phyloP scores from a whole-genome alignment of 2,888 invertebrate species.

The Acleris laterana region DNA sequence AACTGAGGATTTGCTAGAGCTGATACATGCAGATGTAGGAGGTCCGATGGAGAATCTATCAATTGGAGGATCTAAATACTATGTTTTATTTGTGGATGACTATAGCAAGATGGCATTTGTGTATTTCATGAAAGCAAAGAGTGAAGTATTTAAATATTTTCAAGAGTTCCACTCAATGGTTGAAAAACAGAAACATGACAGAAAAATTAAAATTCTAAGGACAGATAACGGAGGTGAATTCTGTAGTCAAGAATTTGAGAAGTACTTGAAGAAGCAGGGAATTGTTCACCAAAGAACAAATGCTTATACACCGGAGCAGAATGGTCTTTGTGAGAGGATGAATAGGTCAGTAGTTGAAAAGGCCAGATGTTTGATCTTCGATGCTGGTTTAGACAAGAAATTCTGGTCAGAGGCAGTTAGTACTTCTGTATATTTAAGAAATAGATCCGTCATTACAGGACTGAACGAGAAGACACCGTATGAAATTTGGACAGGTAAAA shows the following conservation, averaged over 20 bases:
- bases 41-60: constrained; percentile 13
- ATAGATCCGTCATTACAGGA: too few relatives aligned
- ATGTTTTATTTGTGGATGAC: neutral
- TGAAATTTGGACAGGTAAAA: too few relatives aligned
- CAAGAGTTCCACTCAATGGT: too few relatives aligned
- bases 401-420: too few relatives aligned
- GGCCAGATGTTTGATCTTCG: too few relatives aligned
- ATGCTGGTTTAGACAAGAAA: too few relatives aligned
- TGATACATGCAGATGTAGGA: constrained; percentile 10
- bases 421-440: too few relatives aligned
- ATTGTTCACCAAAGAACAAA: constrained; percentile 29
- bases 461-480: too few relatives aligned
- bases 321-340: too few relatives aligned
- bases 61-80: constrained; percentile 12
- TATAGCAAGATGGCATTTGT: neutral
- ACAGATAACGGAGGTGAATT: constrained; percentile 30
- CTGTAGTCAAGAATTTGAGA: constrained; percentile 31
- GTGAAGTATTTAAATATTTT: constrained; percentile 22
- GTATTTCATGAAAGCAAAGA: constrained; percentile 20
- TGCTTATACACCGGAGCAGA: neutral
- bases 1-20: neutral
- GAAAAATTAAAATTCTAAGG: constrained; percentile 17
- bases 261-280: constrained; percentile 24
- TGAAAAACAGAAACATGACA: too few relatives aligned
- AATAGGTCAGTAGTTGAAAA: too few relatives aligned